phyloP scores from a whole-genome alignment of 2,113 vertebrate species.

The Microtus richardsoni region DNA sequence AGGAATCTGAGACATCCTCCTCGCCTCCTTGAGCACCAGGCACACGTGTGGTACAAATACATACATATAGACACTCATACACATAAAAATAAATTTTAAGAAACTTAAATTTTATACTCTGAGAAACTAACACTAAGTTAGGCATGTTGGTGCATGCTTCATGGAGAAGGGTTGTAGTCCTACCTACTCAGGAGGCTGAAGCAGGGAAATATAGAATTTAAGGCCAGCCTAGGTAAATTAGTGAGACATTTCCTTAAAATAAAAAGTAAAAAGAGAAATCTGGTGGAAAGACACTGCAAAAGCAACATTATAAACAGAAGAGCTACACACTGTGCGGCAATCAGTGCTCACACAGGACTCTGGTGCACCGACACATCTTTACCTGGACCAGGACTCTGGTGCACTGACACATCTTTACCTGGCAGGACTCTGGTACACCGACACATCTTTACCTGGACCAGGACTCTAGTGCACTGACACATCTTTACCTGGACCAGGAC shows the following conservation, averaged over 20 bases:
- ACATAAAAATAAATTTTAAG: neutral
- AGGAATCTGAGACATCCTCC: neutral
- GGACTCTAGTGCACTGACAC: too few species aligned
- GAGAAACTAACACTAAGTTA: conserved; percentile 25
- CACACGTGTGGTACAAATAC: neutral
- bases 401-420: too few species aligned
- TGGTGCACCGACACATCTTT: neutral
- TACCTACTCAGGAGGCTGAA: neutral
- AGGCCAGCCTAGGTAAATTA: neutral
- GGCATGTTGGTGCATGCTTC: neutral
- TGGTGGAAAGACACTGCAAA: neutral
- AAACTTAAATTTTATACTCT: neutral
- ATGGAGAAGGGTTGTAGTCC: neutral
- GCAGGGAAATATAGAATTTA: neutral
- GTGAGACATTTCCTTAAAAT: neutral
- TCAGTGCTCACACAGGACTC: neutral
- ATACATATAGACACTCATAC: neutral
- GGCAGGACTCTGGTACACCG: too few species aligned
- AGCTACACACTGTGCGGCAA: neutral
- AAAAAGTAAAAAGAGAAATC: neutral
- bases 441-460: too few species aligned
- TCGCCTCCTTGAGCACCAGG: neutral
- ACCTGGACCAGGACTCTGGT: neutral
- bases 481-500: too few species aligned
- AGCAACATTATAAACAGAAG: neutral